Base-by-base conservation (phyloP, 2,113 vertebrate species). In the Hoplias malabaricus region DNA sequence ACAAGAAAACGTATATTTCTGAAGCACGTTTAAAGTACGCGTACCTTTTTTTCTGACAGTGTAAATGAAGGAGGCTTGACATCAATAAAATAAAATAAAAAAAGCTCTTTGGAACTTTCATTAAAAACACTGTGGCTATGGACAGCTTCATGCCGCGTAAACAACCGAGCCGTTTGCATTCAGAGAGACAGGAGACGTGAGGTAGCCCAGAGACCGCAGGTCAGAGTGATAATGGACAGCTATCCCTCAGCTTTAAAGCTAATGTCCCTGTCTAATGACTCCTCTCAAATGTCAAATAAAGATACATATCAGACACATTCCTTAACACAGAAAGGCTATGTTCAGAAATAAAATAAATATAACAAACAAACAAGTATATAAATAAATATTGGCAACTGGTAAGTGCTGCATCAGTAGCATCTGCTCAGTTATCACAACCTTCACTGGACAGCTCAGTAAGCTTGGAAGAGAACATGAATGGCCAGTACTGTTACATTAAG, bases 181-280 rank as follows among this genome's bases (percentile, higher is more conserved):
- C 23, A 14, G 21, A 63, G n/a, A 75, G 72, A 50, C 2, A 19
- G 42, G 31, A 75, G 73, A 46, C 33, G 11, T 63, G 42, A 75
- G 42, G 59, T 65, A 63, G 42, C 42, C 61, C 8, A n/a, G n/a
- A 19, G 46, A 66, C 43, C 36, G 33, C 27, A 53, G 5, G 43
- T 59, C 61, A 42, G n/a, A n/a, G 71, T 40, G 61, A 38, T 66
- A 33, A 40, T 19, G n/a, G 34, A 66, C 73, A 75, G 59, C 59
- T 75, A 50, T 27, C 42, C 42, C 42, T 75, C 42, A 53, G 72
- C n/a, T 65, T 53, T 38, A 75, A 65, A 63, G 31, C 72, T 50
- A 53, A 75, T 65, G 19, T 23, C 57, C 42, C 33, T 5, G 8
- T 65, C 42, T 5, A 65, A 19, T 38, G 19, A 63, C 0, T 63